Evolutionary conservation across 2,113 vertebrate genomes (phyloP).

Genomic region (Cygnus atratus): DNA sequence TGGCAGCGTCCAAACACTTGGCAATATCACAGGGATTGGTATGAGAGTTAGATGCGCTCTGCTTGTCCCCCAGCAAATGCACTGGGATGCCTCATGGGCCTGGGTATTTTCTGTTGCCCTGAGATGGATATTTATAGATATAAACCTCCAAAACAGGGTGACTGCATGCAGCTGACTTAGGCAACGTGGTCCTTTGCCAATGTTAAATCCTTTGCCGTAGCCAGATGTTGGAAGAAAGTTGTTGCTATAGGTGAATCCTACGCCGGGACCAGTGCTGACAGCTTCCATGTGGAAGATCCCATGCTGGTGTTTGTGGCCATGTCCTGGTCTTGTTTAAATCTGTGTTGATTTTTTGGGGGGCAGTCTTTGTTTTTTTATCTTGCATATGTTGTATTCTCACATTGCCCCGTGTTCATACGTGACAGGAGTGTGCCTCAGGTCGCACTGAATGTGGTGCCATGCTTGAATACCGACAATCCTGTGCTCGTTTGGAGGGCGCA

Average conservation of each 20-base stretch:
- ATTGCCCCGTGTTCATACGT: accelerated
- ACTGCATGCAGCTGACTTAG: not conserved
- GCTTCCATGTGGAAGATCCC: accelerated
- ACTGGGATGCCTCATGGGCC: not conserved
- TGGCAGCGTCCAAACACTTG: not conserved
- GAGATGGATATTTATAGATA: not conserved
- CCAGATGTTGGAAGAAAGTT: not conserved
- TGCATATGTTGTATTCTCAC: not conserved
- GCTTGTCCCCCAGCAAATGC: not conserved
- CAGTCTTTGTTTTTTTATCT: not conserved
- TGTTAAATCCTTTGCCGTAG: not conserved
- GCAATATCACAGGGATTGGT: not conserved
- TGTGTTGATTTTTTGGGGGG: not conserved
- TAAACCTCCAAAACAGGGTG: not conserved
- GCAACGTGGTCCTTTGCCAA: accelerated
- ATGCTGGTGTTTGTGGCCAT: not conserved
- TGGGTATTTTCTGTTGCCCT: not conserved
- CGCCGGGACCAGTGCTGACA: accelerated
- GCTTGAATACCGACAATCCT: not conserved
- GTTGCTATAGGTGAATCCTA: not conserved
- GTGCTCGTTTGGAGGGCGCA: not conserved
- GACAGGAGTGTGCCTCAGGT: not conserved
- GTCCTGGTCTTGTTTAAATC: not conserved
- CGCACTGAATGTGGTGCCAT: accelerated
- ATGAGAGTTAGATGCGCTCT: not conserved